Percentiles rank a stretch among this genome's conserved stretches.
Evolutionary conservation across 23 tunicate genomes (phyloP).

Genomic region (Ascidia mentula): DNA sequence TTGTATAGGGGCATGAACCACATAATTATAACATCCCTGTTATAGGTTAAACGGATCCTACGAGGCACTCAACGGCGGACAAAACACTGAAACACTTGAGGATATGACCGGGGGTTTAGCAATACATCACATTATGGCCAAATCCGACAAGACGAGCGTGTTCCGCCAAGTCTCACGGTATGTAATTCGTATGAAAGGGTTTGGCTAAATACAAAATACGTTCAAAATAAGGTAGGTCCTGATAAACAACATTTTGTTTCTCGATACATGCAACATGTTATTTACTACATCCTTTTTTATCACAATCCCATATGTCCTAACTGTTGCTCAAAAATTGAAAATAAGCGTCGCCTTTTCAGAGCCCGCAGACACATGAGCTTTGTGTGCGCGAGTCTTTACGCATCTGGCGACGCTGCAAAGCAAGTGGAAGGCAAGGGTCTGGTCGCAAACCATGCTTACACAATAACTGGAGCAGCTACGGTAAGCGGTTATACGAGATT

Average conservation of each 20-base stretch:
- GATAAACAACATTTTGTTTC: neutral
- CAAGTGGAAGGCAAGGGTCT: conserved; percentile 7
- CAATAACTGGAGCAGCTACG: conserved; percentile 10
- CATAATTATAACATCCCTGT: too few relatives aligned
- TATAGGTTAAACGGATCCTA: conserved; percentile 21
- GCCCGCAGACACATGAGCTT: conserved; percentile 3
- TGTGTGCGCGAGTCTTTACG: conserved; percentile 9
- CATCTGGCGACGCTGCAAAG: neutral
- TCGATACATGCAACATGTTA: neutral
- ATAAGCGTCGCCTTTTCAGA: neutral
- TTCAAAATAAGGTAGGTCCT: too few relatives aligned
- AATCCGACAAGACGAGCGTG: neutral
- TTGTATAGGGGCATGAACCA: too few relatives aligned
- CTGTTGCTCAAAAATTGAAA: neutral
- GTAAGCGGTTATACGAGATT: neutral
- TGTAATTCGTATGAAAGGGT: neutral
- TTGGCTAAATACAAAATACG: too few relatives aligned
- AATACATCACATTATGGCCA: neutral
- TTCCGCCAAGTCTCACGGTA: neutral
- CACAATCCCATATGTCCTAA: neutral
- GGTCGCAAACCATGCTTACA: conserved; percentile 26
- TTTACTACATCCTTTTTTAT: neutral
- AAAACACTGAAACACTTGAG: conserved; percentile 15
- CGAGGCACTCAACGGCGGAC: conserved; percentile 18
- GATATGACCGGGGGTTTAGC: conserved; percentile 24